A percentile compares a stretch with the other conserved stretches of the same genome.
Conservation (phyloP, 2,888 invertebrate species). For the Bugulina stolonifera region DNA sequence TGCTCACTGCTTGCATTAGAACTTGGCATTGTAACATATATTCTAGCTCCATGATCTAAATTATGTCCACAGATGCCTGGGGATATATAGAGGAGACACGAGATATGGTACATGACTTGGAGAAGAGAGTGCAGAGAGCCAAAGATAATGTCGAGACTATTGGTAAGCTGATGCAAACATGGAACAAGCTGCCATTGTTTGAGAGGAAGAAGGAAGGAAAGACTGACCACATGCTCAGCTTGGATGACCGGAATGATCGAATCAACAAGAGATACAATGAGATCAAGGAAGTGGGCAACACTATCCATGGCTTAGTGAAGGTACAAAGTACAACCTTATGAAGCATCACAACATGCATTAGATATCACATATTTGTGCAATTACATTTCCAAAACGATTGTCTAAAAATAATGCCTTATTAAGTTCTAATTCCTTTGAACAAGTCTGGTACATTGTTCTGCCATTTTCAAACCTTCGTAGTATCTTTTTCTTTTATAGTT, state of each 20-base stretch:
- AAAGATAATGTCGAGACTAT: slow-evolving; percentile 79
- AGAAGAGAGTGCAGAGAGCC: slow-evolving; percentile 70
- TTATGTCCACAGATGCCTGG: slow-evolving; percentile 77
- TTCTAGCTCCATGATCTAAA: too few species aligned
- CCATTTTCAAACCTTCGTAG: too few species aligned
- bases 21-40: too few species aligned
- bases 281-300: slow-evolving; percentile 66
- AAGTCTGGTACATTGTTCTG: too few species aligned
- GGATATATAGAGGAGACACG: slow-evolving; percentile 74
- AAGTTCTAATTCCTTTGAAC: too few species aligned
- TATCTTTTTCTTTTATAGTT: too few species aligned
- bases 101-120: slow-evolving; percentile 70
- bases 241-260: slow-evolving; percentile 74
- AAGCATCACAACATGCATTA: too few species aligned
- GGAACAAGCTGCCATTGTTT: slow-evolving; percentile 78
- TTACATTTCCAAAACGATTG: too few species aligned
- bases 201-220: slow-evolving; percentile 76
- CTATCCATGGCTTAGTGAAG: slow-evolving; percentile 67
- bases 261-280: slow-evolving; percentile 73
- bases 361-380: too few species aligned
- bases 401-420: background rate
- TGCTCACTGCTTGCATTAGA: too few species aligned
- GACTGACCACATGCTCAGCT: slow-evolving; percentile 72
- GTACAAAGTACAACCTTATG: too few species aligned
- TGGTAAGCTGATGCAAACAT: slow-evolving; percentile 70